Base-by-base conservation (phyloP, 2,888 invertebrate genomes). In the Troides oblongomaculatus region DNA sequence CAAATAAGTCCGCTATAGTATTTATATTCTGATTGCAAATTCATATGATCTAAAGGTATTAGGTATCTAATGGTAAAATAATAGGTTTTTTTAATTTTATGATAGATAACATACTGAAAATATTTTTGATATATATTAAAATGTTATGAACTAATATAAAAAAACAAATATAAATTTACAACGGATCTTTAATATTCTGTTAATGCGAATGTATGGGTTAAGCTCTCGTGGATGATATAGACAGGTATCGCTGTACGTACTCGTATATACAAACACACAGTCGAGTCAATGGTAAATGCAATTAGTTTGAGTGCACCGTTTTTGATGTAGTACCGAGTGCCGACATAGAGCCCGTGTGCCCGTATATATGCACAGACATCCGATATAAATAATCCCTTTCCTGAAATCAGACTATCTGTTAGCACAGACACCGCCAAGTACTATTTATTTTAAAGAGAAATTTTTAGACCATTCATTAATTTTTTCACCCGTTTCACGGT, bases 281-380 rank as follows among this genome's bases (percentile, higher is more conserved):
- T 76, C 78, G 84, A 85, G 87, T 90, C 91, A 90, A 90, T 89
- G 85, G 85, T 84, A 85, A 87, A 90, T 84, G 91, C 92, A 92
- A 92, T 92, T 92, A 92, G 90, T 89, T 88, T 84, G 89, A 92
- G 92, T 92, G 92, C 89, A 86, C 77, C 89, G 89, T 91, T 92
- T 92, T 92, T 90, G 91, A 92, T 89, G 89, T 89, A 89, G 89
- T 86, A 82, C 84, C 78, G 80, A 82, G 79, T 83, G 83, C 84
- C 79, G 84, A 83, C 81, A 81, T 60, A 53, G 60, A 72, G 77
- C 74, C 73, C 72, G 78, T 77, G 79, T 82, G 81, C 39, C 1
- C 39, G 39, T 39, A 39, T 80, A 78, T 79, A 74, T 79, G 72
- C 77, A 85, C 82, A 80, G 82, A 81, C 79, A 78, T 76, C 73